phyloP scores from a whole-genome alignment of 2,888 invertebrate species.

The Parnassius orleans region DNA sequence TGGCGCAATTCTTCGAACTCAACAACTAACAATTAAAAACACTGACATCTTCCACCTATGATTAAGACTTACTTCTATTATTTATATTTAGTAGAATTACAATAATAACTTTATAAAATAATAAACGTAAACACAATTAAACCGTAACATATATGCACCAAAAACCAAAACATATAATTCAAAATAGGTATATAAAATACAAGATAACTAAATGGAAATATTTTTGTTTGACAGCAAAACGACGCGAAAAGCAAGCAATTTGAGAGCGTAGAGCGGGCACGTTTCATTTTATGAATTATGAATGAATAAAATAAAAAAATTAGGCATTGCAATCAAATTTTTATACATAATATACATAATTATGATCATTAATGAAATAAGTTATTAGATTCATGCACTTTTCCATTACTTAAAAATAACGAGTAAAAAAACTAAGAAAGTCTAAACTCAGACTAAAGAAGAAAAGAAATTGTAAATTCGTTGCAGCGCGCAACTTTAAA shows the following conservation, averaged over 20 bases:
- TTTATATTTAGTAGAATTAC: conserved; percentile 35
- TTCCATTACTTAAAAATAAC: too few species aligned
- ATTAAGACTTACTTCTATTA: conserved; percentile 36
- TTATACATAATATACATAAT: not conserved
- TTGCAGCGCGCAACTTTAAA: conserved; percentile 26
- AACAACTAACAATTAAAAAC: conserved; percentile 41
- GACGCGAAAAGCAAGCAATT: conserved; percentile 49
- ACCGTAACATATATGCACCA: conserved; percentile 40
- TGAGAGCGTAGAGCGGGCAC: conserved; percentile 45
- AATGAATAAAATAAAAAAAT: conserved; percentile 16
- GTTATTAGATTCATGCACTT: not conserved
- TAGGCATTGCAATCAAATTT: not conserved
- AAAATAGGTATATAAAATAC: conserved; percentile 43
- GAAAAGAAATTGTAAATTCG: too few species aligned
- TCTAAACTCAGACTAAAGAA: too few species aligned
- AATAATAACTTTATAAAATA: conserved; percentile 22
- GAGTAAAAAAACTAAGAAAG: too few species aligned
- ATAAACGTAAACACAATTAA: conserved; percentile 30
- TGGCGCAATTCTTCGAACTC: conserved; percentile 44
- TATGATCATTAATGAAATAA: not conserved
- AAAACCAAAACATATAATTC: conserved; percentile 35
- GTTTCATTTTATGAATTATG: conserved; percentile 51
- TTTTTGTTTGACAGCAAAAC: conserved; percentile 64
- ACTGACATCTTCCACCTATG: conserved; percentile 32
- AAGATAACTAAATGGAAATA: conserved; percentile 55